Percentiles rank a stretch among this genome's conserved stretches.
Evolutionary conservation across 2,888 invertebrate species (phyloP).

Genomic region (Leptogaster cylindrica): DNA sequence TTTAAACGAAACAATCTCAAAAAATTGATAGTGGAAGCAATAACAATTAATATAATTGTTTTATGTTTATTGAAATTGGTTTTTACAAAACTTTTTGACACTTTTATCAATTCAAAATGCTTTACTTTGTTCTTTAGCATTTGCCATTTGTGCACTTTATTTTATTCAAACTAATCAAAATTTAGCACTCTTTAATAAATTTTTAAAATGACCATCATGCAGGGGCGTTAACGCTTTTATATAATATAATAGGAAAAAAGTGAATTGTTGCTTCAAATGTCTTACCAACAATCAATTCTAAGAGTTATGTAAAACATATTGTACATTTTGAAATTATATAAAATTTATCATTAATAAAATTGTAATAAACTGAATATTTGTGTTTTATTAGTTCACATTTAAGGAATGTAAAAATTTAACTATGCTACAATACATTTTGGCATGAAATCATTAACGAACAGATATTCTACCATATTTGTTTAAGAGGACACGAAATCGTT

Average conservation of each 20-base stretch:
- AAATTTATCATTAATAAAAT: conserved; percentile 26
- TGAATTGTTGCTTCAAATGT: conserved; percentile 25
- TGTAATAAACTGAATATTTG: neutral
- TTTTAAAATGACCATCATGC: neutral
- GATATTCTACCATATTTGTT: too few relatives aligned
- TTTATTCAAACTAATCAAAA: neutral
- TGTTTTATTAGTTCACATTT: neutral
- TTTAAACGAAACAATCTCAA: conserved; percentile 24
- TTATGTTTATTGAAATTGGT: conserved; percentile 17
- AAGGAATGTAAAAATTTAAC: too few relatives aligned
- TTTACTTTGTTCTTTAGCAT: conserved; percentile 24
- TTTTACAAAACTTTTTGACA: conserved; percentile 3
- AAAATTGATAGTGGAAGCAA: conserved; percentile 6
- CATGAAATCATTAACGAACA: too few relatives aligned
- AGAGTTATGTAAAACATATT: conserved; percentile 8
- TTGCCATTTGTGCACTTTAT: conserved; percentile 25
- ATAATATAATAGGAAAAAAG: neutral
- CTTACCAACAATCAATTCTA: conserved; percentile 12
- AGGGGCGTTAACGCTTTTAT: conserved; percentile 10
- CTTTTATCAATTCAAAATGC: conserved; percentile 24
- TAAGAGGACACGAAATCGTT: too few relatives aligned
- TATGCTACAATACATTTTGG: too few relatives aligned
- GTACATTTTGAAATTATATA: conserved; percentile 26
- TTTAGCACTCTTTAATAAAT: conserved; percentile 10
- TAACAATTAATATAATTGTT: neutral